Conservation (phyloP, 1,140 invertebrate species). For the Drosophila pseudoananassae region DNA sequence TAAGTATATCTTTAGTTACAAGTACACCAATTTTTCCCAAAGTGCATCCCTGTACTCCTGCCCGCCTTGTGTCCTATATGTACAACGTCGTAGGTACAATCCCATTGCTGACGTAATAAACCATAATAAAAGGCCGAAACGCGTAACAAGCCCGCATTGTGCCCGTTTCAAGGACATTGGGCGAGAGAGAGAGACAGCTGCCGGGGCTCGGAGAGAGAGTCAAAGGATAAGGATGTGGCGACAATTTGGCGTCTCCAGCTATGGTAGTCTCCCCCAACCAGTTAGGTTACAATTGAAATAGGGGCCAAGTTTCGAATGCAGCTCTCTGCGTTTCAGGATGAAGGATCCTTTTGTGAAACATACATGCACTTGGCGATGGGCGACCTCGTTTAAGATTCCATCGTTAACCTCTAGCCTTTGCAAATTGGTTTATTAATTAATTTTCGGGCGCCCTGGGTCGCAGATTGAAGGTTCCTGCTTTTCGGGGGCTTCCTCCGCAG, state of each 20-base stretch:
- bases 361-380: background rate
- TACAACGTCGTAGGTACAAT: slow-evolving; percentile 11
- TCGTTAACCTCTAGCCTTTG: slow-evolving; percentile 29
- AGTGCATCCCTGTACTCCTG: background rate
- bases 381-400: background rate
- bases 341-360: background rate
- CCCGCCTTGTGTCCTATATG: background rate
- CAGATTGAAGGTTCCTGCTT: slow-evolving; percentile 15
- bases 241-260: slow-evolving; percentile 34
- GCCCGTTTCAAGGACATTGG: slow-evolving; percentile 60
- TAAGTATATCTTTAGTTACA: background rate
- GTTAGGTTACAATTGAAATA: slow-evolving; percentile 21
- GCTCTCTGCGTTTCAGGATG: slow-evolving; percentile 2
- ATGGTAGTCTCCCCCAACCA: slow-evolving; percentile 3
- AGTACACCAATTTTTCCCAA: background rate
- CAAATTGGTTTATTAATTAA: slow-evolving; percentile 75
- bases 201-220: background rate
- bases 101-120: slow-evolving; percentile 68
- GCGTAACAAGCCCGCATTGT: slow-evolving; percentile 59
- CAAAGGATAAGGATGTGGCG: slow-evolving; percentile 22
- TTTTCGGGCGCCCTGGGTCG: slow-evolving; percentile 4
- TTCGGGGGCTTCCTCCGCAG: background rate
- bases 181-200: background rate
- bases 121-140: slow-evolving; percentile 59
- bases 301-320: slow-evolving; percentile 20